Evolutionary conservation across 2,797 vertebrate species (phyloP).

Genomic region (Cyprinodon diabolis): DNA sequence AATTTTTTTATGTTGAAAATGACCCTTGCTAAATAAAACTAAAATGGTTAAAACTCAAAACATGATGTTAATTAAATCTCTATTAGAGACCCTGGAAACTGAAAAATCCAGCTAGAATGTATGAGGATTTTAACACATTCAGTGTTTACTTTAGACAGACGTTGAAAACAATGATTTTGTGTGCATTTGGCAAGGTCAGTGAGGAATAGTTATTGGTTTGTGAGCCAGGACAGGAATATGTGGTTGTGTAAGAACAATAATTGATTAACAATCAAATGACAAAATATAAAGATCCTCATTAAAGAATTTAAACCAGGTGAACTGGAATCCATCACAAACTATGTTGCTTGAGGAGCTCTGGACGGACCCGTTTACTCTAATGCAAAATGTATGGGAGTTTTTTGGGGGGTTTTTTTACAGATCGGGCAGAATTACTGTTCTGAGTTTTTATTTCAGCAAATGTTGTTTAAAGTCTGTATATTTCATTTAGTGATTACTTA

Average conservation of each 20-base stretch:
- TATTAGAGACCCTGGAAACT: background rate
- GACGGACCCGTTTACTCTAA: too few species aligned
- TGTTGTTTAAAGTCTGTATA: too few species aligned
- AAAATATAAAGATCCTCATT: background rate
- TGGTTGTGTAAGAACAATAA: background rate
- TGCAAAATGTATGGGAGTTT: too few species aligned
- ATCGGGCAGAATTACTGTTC: too few species aligned
- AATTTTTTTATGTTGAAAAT: too few species aligned
- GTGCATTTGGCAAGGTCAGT: background rate
- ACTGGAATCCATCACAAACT: too few species aligned
- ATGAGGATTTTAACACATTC: background rate
- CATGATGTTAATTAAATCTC: background rate
- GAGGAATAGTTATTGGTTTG: background rate
- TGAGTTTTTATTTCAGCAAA: too few species aligned
- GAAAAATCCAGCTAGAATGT: background rate
- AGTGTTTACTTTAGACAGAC: background rate
- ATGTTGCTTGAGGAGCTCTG: too few species aligned
- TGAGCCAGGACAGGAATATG: background rate
- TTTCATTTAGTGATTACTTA: too few species aligned
- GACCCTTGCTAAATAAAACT: background rate
- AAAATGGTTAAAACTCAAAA: too few species aligned
- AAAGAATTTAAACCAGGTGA: too few species aligned
- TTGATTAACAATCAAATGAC: background rate
- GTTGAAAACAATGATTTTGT: background rate
- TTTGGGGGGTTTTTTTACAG: too few species aligned